Evolutionary conservation across 2,888 invertebrate genomes (phyloP).

Genomic region (Nymphalis polychloros): DNA sequence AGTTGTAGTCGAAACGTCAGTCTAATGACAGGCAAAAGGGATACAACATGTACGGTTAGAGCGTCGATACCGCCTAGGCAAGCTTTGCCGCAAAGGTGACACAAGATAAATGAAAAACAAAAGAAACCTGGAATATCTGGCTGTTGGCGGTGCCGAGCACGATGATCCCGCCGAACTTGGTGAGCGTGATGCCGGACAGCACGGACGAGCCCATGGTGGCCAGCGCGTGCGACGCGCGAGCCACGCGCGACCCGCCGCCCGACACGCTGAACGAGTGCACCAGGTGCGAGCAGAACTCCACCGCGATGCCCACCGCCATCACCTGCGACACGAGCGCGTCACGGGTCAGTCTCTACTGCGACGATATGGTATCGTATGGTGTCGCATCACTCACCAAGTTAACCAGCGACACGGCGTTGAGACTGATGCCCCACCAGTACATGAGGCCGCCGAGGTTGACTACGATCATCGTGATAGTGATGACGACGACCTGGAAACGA

Average conservation of each 20-base stretch:
- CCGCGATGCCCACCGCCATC: slow-evolving; percentile 99
- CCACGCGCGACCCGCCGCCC: slow-evolving; percentile 83
- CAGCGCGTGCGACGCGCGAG: slow-evolving; percentile 91
- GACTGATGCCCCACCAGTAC: slow-evolving; percentile 97
- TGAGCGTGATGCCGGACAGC: slow-evolving; percentile 98
- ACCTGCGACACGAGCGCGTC: slow-evolving; percentile 75
- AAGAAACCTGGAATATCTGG: slow-evolving; percentile 92
- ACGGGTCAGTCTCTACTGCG: no score
- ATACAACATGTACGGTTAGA: background rate
- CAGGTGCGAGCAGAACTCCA: slow-evolving; percentile 99
- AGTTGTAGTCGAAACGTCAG: no score
- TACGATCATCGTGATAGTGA: slow-evolving; percentile 96
- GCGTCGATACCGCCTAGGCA: background rate
- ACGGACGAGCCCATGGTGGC: slow-evolving; percentile 97
- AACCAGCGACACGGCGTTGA: slow-evolving; percentile 98
- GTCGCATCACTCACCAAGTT: slow-evolving; percentile 86
- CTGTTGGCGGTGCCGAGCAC: slow-evolving; percentile 98
- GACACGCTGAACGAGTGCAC: slow-evolving; percentile 94
- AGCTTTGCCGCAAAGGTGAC: no score
- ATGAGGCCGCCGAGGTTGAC: slow-evolving; percentile 96
- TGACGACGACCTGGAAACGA: slow-evolving; percentile 85
- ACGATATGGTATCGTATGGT: background rate
- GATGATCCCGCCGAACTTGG: slow-evolving; percentile 98
- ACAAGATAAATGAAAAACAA: no score
- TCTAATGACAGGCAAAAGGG: no score